Conservation (phyloP, 2,113 vertebrate species). For the Muscicapa adusta region DNA sequence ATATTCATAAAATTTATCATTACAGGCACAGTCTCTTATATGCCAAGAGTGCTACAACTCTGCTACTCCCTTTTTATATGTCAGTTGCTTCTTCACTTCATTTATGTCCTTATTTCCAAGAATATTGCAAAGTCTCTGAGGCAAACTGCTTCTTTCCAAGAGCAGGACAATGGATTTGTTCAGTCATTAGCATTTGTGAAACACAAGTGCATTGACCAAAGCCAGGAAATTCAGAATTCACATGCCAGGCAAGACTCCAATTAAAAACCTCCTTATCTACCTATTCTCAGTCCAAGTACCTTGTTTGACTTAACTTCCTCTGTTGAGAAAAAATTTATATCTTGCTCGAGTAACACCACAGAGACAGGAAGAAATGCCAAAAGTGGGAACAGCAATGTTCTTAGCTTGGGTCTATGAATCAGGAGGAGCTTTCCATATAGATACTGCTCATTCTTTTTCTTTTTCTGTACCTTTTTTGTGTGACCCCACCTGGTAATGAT, state of each 20-base stretch:
- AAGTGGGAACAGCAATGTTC: not conserved
- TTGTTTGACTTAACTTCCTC: not conserved
- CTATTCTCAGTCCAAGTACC: not conserved
- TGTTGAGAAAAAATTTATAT: not conserved
- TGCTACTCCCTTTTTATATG: not conserved
- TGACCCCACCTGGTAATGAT: not conserved
- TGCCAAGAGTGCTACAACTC: not conserved
- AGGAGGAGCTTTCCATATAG: not conserved
- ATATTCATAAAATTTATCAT: not conserved
- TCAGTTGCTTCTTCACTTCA: not conserved
- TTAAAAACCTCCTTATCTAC: not conserved
- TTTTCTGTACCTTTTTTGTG: not conserved
- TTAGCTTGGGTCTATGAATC: not conserved
- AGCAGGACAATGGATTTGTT: not conserved
- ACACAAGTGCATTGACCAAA: not conserved
- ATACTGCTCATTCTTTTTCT: not conserved
- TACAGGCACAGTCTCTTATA: not conserved
- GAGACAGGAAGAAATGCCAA: not conserved
- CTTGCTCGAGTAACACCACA: not conserved
- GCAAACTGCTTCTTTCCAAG: not conserved
- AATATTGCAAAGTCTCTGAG: not conserved
- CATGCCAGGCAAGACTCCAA: not conserved
- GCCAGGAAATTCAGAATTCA: not conserved
- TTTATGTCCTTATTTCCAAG: not conserved
- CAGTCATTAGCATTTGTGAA: not conserved